A percentile compares a stretch with the other conserved stretches of the same genome.
These are phyloP conservation scores for Trematocara marginatum DNA, from an alignment of 2,113 vertebrate genomes.

Conservation along the genomic window DNA sequence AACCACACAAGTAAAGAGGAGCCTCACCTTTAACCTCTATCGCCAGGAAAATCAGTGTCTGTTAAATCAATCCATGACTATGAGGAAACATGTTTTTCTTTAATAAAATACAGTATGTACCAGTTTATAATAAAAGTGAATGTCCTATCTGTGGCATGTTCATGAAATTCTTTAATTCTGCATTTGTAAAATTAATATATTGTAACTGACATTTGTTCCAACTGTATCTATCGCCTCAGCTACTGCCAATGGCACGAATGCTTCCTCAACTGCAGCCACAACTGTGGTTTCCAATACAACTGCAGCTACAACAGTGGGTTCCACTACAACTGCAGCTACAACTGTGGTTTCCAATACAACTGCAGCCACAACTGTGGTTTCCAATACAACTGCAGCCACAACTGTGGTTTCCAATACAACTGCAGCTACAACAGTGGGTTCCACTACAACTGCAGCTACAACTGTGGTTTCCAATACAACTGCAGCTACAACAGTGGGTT, in stretches of 20 bases:
- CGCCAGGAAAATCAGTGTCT: background rate
- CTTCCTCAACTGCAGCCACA: background rate
- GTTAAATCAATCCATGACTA: background rate
- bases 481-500: accelerated
- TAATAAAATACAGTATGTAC: background rate
- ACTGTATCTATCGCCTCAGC: background rate
- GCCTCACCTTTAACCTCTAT: background rate
- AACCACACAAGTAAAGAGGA: background rate
- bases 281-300: background rate
- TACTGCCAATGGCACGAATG: background rate
- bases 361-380: accelerated
- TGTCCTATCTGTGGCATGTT: background rate
- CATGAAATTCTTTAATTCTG: background rate
- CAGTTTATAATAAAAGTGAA: background rate
- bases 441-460: accelerated
- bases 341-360: accelerated
- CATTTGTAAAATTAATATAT: background rate
- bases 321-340: accelerated
- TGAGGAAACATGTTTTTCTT: background rate
- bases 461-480: accelerated
- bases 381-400: no score
- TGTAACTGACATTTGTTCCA: background rate
- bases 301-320: accelerated
- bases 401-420: accelerated
- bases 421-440: accelerated